Base-by-base conservation (phyloP, 2,113 vertebrate genomes). In the Acrocephalus kingi region DNA sequence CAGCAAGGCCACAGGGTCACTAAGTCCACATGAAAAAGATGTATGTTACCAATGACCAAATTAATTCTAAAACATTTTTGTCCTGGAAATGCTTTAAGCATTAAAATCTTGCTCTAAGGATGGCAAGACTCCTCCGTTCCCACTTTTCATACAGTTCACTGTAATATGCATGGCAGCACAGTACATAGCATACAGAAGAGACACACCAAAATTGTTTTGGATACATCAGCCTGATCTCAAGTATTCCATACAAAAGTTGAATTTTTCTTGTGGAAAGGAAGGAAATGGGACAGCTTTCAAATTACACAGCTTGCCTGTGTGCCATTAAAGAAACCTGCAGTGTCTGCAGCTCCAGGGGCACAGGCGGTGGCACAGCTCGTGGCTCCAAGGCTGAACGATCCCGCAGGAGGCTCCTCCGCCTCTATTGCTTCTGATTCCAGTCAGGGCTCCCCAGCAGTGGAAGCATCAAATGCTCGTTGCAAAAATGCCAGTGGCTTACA, bases 1-100 rank as follows among this genome's bases (percentile, higher is more conserved):
- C 81, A 82, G 88, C 94, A 81, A 95, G 88, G 95, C 76, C 88
- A 86, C 72, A 3, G 28, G 5, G 56, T 52, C 94, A 84, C 37
- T 2, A 41, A 79, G 45, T 87, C 75, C 88, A 52, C 35, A 2
- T 4, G 51, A 73, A 78, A 31, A 87, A 75, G 49, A 71, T 20
- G 6, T 5, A 12, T 7, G 10, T 45, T 92, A 84, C 85, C 84
- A 77, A 55, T 20, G 27, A 77, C 20, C 37, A 79, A 75, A 63
- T 45, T 82, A 18, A 55, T 31, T 51, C 56, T 59, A 27, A 49
- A 16, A 33, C 11, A 27, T 28, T 87, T 62, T 30, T 6, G 0
- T 77, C 51, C 59, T 24, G 41, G 24, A 55, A 68, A 74, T 62
- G 66, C 62, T 77, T 64, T 78, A 84, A 93, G 56, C 37, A 33